Conservation (phyloP, 2,113 vertebrate species). For the Leucosticte australis region DNA sequence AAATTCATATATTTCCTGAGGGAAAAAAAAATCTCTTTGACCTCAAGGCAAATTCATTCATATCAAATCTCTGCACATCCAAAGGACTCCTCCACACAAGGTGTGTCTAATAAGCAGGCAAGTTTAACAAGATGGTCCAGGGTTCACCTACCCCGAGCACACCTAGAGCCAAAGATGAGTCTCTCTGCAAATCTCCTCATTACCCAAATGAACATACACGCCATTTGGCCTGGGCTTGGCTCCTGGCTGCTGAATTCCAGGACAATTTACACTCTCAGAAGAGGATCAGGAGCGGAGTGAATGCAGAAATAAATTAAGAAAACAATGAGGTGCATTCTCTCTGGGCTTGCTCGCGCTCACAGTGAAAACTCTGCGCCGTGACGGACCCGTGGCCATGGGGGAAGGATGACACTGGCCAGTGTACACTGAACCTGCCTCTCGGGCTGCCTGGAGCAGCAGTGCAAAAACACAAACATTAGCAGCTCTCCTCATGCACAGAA, state of each 20-base stretch:
- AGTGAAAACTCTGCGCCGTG: accelerated
- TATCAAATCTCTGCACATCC: neutral
- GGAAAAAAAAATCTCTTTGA: neutral
- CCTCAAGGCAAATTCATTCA: neutral
- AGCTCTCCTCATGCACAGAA: neutral
- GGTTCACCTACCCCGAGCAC: neutral
- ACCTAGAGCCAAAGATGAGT: neutral
- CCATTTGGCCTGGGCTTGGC: neutral
- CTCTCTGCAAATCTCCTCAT: neutral
- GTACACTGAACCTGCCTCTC: neutral
- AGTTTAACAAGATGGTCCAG: neutral
- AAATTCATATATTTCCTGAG: neutral
- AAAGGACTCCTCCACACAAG: neutral
- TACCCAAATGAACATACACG: neutral
- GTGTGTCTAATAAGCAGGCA: neutral
- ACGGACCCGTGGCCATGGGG: accelerated
- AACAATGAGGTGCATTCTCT: neutral
- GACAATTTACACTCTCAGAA: neutral
- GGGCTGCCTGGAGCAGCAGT: neutral
- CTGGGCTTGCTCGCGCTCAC: neutral
- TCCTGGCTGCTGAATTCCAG: neutral
- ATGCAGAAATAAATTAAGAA: neutral
- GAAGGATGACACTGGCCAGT: neutral
- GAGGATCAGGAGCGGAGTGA: neutral
- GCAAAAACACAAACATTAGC: neutral